phyloP scores from a whole-genome alignment of 2,797 vertebrate genomes.

The Macropodus opercularis region DNA sequence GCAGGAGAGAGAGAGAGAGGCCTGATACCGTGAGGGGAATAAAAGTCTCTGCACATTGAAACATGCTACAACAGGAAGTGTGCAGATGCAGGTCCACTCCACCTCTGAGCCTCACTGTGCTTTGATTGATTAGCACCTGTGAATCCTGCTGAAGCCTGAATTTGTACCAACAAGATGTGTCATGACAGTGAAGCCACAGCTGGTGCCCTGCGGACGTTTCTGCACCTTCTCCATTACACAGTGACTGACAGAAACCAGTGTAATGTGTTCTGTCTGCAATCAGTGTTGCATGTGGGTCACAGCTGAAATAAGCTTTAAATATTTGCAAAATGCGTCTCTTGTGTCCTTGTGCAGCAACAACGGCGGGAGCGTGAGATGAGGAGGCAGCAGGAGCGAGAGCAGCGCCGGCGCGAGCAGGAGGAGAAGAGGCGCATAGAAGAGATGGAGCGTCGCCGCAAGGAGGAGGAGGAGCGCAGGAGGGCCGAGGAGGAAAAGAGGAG shows the following conservation, averaged over 20 bases:
- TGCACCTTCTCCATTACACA: background rate
- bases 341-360: conserved; percentile 88
- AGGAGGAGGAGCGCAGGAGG: conserved; percentile 94
- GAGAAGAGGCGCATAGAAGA: conserved; percentile 94
- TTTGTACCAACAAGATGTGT: conserved; percentile 27
- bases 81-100: conserved; percentile 1
- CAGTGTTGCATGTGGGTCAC: conserved; percentile 15
- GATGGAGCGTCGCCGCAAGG: conserved; percentile 92
- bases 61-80: background rate
- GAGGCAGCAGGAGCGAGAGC: conserved; percentile 95
- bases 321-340: no score
- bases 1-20: conserved; percentile 7
- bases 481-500: conserved; percentile 96
- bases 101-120: conserved; percentile 11
- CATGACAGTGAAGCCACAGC: background rate
- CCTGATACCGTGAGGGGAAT: background rate
- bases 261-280: conserved; percentile 38
- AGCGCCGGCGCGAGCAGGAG: conserved; percentile 94
- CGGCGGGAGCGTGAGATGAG: conserved; percentile 93
- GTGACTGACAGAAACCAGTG: conserved; percentile 17
- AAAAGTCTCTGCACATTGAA: background rate
- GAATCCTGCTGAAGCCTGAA: background rate
- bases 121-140: conserved; percentile 3
- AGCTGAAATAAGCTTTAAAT: conserved; percentile 31
- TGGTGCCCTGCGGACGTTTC: background rate